These are phyloP conservation scores for Drosophila mercatorum DNA, from an alignment of 2,888 invertebrate genomes.

Conservation along the genomic window DNA sequence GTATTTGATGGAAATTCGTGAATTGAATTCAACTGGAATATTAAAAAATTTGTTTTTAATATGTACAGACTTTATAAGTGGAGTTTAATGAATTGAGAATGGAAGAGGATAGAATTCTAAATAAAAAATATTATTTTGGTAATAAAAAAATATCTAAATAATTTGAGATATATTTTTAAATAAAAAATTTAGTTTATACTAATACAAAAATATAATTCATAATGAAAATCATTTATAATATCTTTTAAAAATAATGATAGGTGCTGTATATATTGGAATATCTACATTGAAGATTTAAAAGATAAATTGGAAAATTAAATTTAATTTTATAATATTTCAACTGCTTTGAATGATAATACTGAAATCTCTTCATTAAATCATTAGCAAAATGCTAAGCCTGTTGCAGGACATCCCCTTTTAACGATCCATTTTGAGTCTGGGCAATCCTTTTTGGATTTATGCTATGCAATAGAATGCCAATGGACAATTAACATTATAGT, in stretches of 20 bases:
- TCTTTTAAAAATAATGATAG: too few relatives aligned
- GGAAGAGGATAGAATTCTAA: background rate
- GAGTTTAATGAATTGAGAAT: background rate
- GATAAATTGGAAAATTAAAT: too few relatives aligned
- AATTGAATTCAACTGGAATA: slow-evolving; percentile 1
- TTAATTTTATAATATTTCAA: background rate
- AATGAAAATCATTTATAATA: too few relatives aligned
- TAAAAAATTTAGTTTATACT: too few relatives aligned
- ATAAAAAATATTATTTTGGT: background rate
- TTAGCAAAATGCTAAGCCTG: background rate
- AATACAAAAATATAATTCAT: too few relatives aligned
- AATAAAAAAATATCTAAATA: too few relatives aligned
- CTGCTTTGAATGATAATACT: background rate
- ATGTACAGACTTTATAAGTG: background rate
- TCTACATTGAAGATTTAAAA: too few relatives aligned
- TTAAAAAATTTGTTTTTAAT: background rate
- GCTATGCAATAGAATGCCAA: slow-evolving; percentile 10
- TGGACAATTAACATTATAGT: slow-evolving; percentile 53
- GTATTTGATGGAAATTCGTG: background rate
- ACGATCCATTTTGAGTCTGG: slow-evolving; percentile 7
- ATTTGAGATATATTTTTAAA: too few relatives aligned
- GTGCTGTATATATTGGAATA: too few relatives aligned
- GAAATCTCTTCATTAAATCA: background rate
- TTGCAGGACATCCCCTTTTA: slow-evolving; percentile 3
- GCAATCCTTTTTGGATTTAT: slow-evolving; percentile 46